phyloP scores from a whole-genome alignment of 2,888 invertebrate genomes.

The Eupithecia inturbata region DNA sequence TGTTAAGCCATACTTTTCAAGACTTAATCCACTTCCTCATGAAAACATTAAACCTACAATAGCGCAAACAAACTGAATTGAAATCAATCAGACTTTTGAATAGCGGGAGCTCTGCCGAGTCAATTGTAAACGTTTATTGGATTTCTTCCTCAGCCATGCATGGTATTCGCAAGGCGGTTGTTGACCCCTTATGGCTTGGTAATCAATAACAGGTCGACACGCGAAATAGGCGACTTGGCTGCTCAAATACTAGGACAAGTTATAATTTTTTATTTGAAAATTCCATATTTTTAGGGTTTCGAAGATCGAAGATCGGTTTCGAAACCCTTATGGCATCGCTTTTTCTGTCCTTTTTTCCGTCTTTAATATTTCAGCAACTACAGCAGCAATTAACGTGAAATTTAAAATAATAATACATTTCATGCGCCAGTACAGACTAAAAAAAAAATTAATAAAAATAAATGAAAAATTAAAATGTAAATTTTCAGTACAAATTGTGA shows the following conservation, averaged over 20 bases:
- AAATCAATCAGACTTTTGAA: conserved; percentile 38
- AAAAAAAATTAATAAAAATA: no score
- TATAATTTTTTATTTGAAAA: no score
- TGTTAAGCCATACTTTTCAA: not conserved
- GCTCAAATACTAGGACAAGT: not conserved
- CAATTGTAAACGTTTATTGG: conserved; percentile 50
- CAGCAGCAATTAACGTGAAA: no score
- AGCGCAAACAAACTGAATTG: conserved; percentile 13
- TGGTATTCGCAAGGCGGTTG: conserved; percentile 64
- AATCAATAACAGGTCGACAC: conserved; percentile 66
- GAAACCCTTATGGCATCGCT: no score
- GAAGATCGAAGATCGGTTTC: no score
- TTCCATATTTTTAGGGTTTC: no score
- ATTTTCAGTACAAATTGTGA: no score
- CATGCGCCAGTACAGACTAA: no score
- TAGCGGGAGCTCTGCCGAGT: conserved; percentile 23
- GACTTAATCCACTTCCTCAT: not conserved
- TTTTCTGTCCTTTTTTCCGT: no score
- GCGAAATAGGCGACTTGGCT: conserved; percentile 25
- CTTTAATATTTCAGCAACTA: no score
- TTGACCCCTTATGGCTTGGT: conserved; percentile 55
- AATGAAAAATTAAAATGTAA: no score
- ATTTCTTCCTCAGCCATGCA: conserved; percentile 58
- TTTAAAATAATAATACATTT: no score
- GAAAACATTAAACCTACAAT: not conserved